Evolutionary conservation across 2,113 vertebrate species (phyloP), one percentile per base, ranked within the genome.

Genomic region (Actinemys pallida): DNA sequence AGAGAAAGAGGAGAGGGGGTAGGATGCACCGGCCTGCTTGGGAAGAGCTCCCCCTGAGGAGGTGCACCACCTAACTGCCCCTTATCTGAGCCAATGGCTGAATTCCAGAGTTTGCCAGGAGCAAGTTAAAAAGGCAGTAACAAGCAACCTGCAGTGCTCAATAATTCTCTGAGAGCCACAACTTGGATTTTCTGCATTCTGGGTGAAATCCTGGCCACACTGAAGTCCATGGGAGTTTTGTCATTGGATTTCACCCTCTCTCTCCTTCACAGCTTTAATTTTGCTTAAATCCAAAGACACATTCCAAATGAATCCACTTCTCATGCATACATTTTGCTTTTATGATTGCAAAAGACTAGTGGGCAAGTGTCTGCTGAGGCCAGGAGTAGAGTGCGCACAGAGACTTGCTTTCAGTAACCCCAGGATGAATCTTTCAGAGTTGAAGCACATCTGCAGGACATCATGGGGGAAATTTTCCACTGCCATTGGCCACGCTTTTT

Each of bases 221-320:
- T 59, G 31, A 86, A 69, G 42, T 54, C 25, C 91, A 16, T 22
- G 24, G n/a, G 53, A 84, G 9, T 78, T 90, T 80, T 54, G 79
- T 14, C 78, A 29, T 0, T 22, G 47, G 84, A 35, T 25, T 88
- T 5, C 10, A 88, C 10, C 59, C 83, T 85, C 47, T 22, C 57
- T 47, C 52, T 88, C 69, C 1, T 52, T 20, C 14, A 83, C 78
- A 80, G 84, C 25, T 81, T 54, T 72, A 29, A 62, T 91, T 91
- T 53, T 85, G 20, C 91, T 29, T 65, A 81, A 76, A 84, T 90
- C 56, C 45, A 87, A 87, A 57, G 31, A 80, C 12, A 84, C 16
- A 35, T 93, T 91, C 54, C 90, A 87, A 89, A 94, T 59, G 1
- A 83, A 92, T 81, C 84, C 83, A 31, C 14, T 83, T 96, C 90